Evolutionary conservation across 2,797 vertebrate species (phyloP).

Genomic region (Clarias pachynema): DNA sequence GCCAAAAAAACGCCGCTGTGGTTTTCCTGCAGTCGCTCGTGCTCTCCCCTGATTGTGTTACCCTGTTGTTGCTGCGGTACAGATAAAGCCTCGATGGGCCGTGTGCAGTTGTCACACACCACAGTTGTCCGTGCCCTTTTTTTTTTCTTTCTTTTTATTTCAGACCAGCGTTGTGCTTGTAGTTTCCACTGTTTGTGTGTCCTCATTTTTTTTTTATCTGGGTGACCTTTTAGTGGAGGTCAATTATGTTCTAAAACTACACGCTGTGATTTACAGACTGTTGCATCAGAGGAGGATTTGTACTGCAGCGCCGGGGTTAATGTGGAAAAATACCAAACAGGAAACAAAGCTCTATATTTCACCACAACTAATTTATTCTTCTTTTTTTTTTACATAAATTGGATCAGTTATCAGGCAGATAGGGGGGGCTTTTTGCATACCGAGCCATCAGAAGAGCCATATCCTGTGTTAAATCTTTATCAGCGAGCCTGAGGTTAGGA

Average conservation of each 20-base stretch:
- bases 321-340: not conserved
- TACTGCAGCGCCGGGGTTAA: not conserved
- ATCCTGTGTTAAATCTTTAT: not conserved
- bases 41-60: slow-evolving; percentile 59
- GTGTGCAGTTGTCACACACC: slow-evolving; percentile 67
- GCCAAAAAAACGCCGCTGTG: slow-evolving; percentile 51
- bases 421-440: not conserved
- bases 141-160: slow-evolving; percentile 49
- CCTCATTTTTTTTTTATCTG: slow-evolving; percentile 67
- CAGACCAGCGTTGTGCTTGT: slow-evolving; percentile 65
- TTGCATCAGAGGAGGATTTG: too few species aligned
- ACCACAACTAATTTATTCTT: too few species aligned
- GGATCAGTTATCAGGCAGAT: not conserved
- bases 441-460: not conserved
- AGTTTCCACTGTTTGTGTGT: slow-evolving; percentile 67
- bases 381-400: not conserved
- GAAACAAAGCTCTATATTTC: not conserved
- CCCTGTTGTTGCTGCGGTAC: slow-evolving; percentile 37
- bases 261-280: slow-evolving; percentile 37
- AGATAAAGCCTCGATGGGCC: slow-evolving; percentile 53
- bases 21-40: slow-evolving; percentile 40
- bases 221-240: slow-evolving; percentile 61
- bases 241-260: slow-evolving; percentile 59
- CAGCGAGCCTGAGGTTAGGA: not conserved
- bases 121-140: slow-evolving; percentile 60